Conservation (phyloP, 2,797 vertebrate species). For the Cercopithecus petaurista region DNA sequence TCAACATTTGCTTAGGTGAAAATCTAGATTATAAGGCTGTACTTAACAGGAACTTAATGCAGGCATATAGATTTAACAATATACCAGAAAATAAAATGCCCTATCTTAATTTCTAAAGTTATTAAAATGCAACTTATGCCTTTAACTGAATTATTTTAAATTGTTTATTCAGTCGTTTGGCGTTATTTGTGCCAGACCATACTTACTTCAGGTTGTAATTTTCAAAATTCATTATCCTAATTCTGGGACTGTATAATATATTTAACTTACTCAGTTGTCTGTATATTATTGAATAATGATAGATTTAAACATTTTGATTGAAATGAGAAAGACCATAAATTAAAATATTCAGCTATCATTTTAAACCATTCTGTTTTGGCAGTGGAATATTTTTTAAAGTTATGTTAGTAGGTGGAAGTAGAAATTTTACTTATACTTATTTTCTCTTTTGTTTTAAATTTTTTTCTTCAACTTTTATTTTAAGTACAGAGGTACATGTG, state of each 20-base stretch:
- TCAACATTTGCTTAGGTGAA: conserved; percentile 9
- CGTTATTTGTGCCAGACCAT: background rate
- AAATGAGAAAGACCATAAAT: background rate
- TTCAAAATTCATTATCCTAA: background rate
- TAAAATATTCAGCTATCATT: background rate
- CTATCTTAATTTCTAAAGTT: background rate
- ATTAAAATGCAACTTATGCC: background rate
- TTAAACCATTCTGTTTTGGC: background rate
- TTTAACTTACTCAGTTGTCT: background rate
- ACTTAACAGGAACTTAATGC: background rate
- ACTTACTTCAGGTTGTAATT: background rate
- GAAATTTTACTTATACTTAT: background rate
- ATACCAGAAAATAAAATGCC: background rate
- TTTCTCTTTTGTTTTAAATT: background rate
- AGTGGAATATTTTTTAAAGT: background rate
- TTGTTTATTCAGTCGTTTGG: background rate
- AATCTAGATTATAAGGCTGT: background rate
- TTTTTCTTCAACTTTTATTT: no score
- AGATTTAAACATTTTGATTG: background rate
- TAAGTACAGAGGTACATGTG: no score
- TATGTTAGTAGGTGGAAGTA: background rate
- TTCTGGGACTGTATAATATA: background rate
- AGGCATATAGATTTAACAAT: background rate
- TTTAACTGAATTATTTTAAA: conserved; percentile 4
- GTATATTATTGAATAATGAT: conserved; percentile 6